A percentile compares a stretch with the other conserved stretches of the same genome.
Conservation (phyloP, 2,888 invertebrate species). For the Leuctra nigra region DNA sequence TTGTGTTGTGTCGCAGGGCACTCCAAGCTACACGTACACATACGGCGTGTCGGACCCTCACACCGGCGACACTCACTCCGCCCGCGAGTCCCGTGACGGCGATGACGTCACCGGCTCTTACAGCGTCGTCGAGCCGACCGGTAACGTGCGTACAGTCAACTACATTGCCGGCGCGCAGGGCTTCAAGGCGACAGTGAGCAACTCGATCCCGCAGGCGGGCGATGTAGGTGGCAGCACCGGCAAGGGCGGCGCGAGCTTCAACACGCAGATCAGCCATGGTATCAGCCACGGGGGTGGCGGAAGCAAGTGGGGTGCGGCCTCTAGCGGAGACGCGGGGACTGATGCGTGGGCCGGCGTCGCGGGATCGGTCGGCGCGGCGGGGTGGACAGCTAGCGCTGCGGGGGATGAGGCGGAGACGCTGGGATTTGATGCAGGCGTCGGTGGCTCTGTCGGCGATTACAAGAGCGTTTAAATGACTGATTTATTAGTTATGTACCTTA, state of each 20-base stretch:
- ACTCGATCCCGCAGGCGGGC: slow-evolving; percentile 4
- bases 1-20: background rate
- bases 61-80: background rate
- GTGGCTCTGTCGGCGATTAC: background rate
- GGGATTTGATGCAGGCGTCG: background rate
- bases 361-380: no score
- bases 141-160: background rate
- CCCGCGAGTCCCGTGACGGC: background rate
- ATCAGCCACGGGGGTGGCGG: background rate
- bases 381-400: background rate
- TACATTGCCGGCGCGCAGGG: slow-evolving; percentile 1
- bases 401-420: background rate
- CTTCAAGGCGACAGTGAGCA: background rate
- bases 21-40: background rate
- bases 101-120: slow-evolving; percentile 6
- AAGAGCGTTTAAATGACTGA: no score
- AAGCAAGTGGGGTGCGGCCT: background rate
- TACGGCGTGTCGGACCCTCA: background rate
- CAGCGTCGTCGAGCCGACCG: slow-evolving; percentile 7
- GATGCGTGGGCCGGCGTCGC: background rate
- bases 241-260: background rate
- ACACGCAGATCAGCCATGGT: background rate
- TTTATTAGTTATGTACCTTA: no score
- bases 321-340: background rate
- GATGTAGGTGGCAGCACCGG: background rate